Percentiles rank a stretch among this genome's conserved stretches.
Conservation (phyloP, 2,888 invertebrate genomes). For the Bruchidius siliquastri region DNA sequence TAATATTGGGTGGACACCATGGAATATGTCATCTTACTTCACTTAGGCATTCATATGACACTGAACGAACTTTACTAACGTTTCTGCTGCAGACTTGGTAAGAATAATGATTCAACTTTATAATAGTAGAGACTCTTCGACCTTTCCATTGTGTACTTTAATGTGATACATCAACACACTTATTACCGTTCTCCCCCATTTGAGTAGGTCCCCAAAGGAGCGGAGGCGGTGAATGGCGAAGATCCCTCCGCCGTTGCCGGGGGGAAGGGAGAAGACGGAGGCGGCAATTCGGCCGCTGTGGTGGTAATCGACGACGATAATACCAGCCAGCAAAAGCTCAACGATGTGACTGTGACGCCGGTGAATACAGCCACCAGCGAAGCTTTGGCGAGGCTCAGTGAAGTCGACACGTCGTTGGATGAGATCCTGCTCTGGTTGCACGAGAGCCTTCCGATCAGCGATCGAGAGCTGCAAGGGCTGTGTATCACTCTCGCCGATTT, state of each 20-base stretch:
- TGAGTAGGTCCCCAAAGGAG: conserved; percentile 13
- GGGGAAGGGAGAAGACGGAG: background rate
- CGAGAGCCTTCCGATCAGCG: conserved; percentile 57
- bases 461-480: conserved; percentile 60
- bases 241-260: background rate
- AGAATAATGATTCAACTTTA: too few species aligned
- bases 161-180: too few species aligned
- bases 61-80: too few species aligned
- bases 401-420: conserved; percentile 38
- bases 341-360: background rate
- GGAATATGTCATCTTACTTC: too few species aligned
- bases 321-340: background rate
- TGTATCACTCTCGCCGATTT: conserved; percentile 74
- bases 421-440: conserved; percentile 65
- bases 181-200: too few species aligned
- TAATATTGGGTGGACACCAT: too few species aligned
- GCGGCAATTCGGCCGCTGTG: conserved; percentile 6
- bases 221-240: conserved; percentile 11
- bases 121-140: too few species aligned
- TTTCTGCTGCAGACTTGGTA: too few species aligned
- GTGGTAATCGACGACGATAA: conserved; percentile 17
- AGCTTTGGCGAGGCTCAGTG: background rate
- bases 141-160: too few species aligned
- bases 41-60: too few species aligned
- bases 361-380: background rate